Conservation (phyloP, 2,797 vertebrate genomes). For the Rhinella marina region DNA sequence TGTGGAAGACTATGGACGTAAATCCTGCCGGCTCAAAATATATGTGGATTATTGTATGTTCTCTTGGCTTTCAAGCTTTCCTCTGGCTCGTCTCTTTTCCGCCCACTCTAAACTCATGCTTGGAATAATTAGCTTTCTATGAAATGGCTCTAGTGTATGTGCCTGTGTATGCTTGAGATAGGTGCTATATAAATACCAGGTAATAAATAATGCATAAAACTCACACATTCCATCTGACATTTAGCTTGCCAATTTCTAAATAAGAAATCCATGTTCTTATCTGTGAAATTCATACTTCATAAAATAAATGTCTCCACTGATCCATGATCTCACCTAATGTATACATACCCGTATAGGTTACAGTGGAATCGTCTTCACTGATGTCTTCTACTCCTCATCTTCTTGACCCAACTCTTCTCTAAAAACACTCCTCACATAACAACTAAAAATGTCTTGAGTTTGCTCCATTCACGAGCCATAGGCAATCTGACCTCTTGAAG, state of each 20-base stretch:
- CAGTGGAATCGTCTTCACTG: no score
- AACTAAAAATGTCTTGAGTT: no score
- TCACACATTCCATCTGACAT: background rate
- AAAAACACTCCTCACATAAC: no score
- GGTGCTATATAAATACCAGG: background rate
- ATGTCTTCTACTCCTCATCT: no score
- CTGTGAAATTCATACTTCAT: background rate
- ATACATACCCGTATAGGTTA: background rate
- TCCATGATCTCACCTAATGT: background rate
- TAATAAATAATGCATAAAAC: background rate
- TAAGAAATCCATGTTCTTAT: background rate
- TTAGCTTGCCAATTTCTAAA: background rate
- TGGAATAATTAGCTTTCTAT: background rate
- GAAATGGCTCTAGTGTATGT: no score
- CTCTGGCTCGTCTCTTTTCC: background rate
- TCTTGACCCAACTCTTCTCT: no score
- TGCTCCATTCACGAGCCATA: no score
- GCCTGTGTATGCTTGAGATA: no score
- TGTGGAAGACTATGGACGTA: background rate
- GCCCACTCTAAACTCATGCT: background rate
- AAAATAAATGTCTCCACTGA: background rate
- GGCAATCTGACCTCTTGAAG: no score
- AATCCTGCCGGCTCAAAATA: background rate
- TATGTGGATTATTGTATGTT: background rate
- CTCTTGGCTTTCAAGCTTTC: background rate